A percentile compares a stretch with the other conserved stretches of the same genome.
These are phyloP conservation scores for Mythimna loreyi DNA, from an alignment of 2,888 invertebrate species.

Conservation along the genomic window DNA sequence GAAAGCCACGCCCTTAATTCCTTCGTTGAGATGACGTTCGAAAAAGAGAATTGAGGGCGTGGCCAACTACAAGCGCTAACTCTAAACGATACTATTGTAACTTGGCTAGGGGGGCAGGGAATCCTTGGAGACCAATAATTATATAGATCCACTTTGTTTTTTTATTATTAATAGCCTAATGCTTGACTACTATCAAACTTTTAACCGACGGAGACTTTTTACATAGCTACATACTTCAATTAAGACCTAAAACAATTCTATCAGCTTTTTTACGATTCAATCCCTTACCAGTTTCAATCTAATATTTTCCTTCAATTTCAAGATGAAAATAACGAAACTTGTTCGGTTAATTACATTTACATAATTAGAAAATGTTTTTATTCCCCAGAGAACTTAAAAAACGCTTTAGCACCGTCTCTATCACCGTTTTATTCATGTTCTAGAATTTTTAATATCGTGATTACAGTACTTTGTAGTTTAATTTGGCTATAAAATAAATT, in stretches of 20 bases:
- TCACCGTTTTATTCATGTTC: constrained; percentile 34
- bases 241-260: not conserved
- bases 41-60: no score
- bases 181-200: no score
- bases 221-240: not conserved
- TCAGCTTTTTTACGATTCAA: not conserved
- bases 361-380: constrained; percentile 35
- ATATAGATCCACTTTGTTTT: no score
- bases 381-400: constrained; percentile 12
- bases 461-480: constrained; percentile 20
- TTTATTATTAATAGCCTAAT: no score
- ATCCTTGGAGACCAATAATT: no score
- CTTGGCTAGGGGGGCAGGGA: no score
- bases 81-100: no score
- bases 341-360: constrained; percentile 47
- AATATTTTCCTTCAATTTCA: constrained; percentile 19
- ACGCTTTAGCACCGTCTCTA: constrained; percentile 4
- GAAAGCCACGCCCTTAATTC: no score
- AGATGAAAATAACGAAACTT: constrained; percentile 24
- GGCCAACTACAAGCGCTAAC: no score
- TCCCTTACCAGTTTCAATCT: constrained; percentile 1
- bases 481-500: constrained; percentile 21
- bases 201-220: no score
- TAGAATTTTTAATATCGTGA: constrained; percentile 12
- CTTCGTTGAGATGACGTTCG: no score